Evolutionary conservation across 2,888 invertebrate genomes (phyloP).

Genomic region (Lasioglossum marginatum): DNA sequence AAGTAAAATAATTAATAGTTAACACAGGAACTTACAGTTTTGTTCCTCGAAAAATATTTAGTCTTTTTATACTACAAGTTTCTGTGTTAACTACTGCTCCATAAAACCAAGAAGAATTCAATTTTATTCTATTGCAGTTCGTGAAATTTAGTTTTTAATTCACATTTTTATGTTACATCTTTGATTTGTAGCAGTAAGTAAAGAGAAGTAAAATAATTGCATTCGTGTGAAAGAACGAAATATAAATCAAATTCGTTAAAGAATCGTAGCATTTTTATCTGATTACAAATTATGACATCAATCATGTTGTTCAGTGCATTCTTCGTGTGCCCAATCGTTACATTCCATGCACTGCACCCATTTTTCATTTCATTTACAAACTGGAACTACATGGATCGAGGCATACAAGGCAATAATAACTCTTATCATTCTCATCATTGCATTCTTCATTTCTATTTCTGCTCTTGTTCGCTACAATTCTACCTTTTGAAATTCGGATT

Average conservation of each 20-base stretch:
- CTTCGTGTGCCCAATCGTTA: neutral
- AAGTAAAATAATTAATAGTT: neutral
- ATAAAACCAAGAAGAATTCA: neutral
- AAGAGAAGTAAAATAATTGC: neutral
- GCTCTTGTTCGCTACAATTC: neutral
- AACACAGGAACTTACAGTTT: neutral
- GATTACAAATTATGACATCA: neutral
- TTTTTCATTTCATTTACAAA: neutral
- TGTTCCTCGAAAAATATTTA: neutral
- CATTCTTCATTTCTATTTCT: neutral
- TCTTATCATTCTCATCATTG: neutral
- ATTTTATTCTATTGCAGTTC: neutral
- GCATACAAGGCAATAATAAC: neutral
- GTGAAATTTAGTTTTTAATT: too few species aligned
- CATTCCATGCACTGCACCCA: neutral
- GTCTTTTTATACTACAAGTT: neutral
- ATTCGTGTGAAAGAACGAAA: neutral
- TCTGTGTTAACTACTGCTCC: neutral
- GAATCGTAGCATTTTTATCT: neutral
- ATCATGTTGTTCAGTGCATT: slow-evolving; percentile 2
- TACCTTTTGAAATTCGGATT: neutral
- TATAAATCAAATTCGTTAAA: neutral
- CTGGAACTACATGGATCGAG: neutral
- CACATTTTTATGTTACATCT: too few species aligned
- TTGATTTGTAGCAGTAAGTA: neutral